Percentiles rank a stretch among this genome's conserved stretches.
phyloP scores from a whole-genome alignment of 2,113 vertebrate genomes.

The Scomber scombrus region DNA sequence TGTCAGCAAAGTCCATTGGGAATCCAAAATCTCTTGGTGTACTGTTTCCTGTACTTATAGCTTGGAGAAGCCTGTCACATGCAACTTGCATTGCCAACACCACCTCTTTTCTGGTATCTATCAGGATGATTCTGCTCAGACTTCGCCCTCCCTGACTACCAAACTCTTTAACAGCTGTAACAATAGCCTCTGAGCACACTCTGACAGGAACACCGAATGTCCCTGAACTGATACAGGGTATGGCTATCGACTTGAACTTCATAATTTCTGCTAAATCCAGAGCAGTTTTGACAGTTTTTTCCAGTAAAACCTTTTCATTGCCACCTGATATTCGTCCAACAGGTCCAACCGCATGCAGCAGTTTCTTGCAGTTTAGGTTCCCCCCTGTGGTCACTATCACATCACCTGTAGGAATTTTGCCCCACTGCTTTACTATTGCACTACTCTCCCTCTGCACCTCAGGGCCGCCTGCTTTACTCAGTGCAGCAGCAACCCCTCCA shows the following conservation, averaged over 20 bases:
- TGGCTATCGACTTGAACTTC: constrained; percentile 63
- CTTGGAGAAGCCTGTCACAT: constrained; percentile 57
- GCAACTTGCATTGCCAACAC: constrained; percentile 61
- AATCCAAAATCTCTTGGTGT: background rate
- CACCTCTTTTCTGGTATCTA: constrained; percentile 64
- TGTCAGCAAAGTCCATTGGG: background rate
- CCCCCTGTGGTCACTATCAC: constrained; percentile 69
- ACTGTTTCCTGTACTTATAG: background rate
- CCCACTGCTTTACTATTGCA: constrained; percentile 9
- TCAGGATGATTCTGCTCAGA: constrained; percentile 53
- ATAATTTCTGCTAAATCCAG: constrained; percentile 54
- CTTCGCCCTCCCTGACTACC: constrained; percentile 34
- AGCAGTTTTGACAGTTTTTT: constrained; percentile 40
- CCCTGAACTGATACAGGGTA: constrained; percentile 79
- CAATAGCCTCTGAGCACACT: constrained; percentile 74
- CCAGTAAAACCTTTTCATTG: constrained; percentile 40
- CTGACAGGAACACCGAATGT: constrained; percentile 61
- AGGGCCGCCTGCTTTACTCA: constrained; percentile 72
- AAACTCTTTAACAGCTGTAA: constrained; percentile 64
- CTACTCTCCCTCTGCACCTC: constrained; percentile 70
- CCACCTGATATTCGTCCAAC: constrained; percentile 30
- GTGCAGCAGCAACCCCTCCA: constrained; percentile 72
- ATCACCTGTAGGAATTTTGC: constrained; percentile 47
- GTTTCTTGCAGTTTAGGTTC: constrained; percentile 66
- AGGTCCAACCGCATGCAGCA: constrained; percentile 80